These are phyloP conservation scores for Tetrax tetrax DNA, from an alignment of 2,113 vertebrate species.

Conservation along the genomic window DNA sequence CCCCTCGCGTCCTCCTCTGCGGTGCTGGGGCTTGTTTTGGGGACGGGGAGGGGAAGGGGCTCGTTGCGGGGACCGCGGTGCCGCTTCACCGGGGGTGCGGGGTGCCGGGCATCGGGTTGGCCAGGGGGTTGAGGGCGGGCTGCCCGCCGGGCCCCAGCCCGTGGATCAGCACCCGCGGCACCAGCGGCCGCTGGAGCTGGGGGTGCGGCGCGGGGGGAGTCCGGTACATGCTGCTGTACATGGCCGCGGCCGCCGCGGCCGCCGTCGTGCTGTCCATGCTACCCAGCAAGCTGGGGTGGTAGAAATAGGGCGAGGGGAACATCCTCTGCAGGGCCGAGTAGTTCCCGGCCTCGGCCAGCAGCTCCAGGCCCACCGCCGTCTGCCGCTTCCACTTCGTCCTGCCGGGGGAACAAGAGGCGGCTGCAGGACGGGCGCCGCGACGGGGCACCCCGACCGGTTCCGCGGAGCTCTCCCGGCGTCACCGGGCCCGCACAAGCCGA, in stretches of 20 bases:
- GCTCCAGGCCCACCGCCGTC: slow-evolving; percentile 93
- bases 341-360: slow-evolving; percentile 95
- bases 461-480: background rate
- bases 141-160: slow-evolving; percentile 95
- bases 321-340: slow-evolving; percentile 97
- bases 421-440: background rate
- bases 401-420: slow-evolving; percentile 51
- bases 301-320: slow-evolving; percentile 98
- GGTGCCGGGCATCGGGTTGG: slow-evolving; percentile 87
- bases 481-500: background rate
- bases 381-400: slow-evolving; percentile 98
- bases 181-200: slow-evolving; percentile 93
- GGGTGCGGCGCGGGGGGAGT: slow-evolving; percentile 93
- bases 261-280: slow-evolving; percentile 96
- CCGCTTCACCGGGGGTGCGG: slow-evolving; percentile 88
- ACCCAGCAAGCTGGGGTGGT: slow-evolving; percentile 93
- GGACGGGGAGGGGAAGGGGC: slow-evolving; percentile 57
- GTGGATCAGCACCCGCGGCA: slow-evolving; percentile 96
- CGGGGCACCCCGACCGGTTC: background rate
- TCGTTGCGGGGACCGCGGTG: slow-evolving; percentile 58
- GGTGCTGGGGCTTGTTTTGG: slow-evolving; percentile 66
- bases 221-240: slow-evolving; percentile 99
- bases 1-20: slow-evolving; percentile 70
- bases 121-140: slow-evolving; percentile 91
- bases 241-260: slow-evolving; percentile 93